Conservation (phyloP, 1,140 invertebrate species). For the Stegodyphus dumicola region DNA sequence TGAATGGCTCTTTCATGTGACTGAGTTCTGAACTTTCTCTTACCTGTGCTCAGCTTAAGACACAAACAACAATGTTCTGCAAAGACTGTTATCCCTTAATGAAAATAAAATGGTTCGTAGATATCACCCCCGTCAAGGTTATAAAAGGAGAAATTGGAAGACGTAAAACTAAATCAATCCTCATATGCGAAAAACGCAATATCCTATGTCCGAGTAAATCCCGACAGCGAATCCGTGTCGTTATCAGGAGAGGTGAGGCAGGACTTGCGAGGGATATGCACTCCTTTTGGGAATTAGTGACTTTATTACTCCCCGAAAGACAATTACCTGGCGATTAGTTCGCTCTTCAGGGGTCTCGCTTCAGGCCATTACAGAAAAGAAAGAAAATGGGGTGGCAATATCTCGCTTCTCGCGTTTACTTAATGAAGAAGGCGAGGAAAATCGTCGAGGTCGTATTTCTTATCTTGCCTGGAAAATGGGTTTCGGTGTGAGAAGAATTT, state of each 20-base stretch:
- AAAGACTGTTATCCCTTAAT: too few relatives aligned
- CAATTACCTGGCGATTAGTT: slow-evolving; percentile 49
- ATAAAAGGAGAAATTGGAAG: too few relatives aligned
- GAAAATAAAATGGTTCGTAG: too few relatives aligned
- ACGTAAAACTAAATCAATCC: slow-evolving; percentile 7
- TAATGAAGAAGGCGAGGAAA: not conserved
- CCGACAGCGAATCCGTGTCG: slow-evolving; percentile 26
- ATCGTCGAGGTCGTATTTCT: not conserved
- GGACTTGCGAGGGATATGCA: not conserved
- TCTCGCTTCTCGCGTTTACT: not conserved
- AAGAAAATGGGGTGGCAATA: slow-evolving; percentile 10
- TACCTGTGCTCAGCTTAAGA: too few relatives aligned
- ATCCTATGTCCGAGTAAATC: not conserved
- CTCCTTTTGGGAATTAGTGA: not conserved
- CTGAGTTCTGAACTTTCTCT: too few relatives aligned
- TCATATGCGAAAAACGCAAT: slow-evolving; percentile 26
- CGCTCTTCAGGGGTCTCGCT: not conserved
- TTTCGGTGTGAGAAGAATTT: too few relatives aligned
- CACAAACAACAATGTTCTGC: too few relatives aligned
- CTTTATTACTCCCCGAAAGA: slow-evolving; percentile 33
- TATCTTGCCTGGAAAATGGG: not conserved
- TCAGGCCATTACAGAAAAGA: not conserved
- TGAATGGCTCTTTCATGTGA: too few relatives aligned
- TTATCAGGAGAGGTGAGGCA: slow-evolving; percentile 2
- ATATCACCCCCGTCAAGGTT: too few relatives aligned